Percentiles rank a stretch among this genome's conserved stretches.
Conservation (phyloP, 2,888 invertebrate genomes). For the Diachrysia chrysitis region DNA sequence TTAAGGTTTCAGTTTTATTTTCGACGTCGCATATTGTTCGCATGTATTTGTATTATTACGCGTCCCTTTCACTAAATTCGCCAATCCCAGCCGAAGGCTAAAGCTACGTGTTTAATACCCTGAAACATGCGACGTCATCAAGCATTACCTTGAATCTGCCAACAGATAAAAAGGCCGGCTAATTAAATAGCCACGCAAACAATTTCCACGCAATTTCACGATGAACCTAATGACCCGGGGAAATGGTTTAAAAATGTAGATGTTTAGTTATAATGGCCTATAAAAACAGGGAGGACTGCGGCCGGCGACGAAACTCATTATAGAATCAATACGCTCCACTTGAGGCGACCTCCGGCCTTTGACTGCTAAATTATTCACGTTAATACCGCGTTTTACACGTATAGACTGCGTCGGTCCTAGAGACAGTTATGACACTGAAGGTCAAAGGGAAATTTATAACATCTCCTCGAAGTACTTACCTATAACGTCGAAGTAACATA, state of each 20-base stretch:
- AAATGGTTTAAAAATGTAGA: slow-evolving; percentile 46
- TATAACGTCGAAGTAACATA: neutral
- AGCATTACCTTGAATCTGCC: slow-evolving; percentile 13
- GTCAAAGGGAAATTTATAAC: neutral
- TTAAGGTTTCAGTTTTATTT: neutral
- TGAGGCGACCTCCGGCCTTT: slow-evolving; percentile 62
- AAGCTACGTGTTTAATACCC: neutral
- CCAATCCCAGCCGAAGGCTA: slow-evolving; percentile 5
- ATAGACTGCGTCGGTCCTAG: slow-evolving; percentile 6
- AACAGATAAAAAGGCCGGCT: slow-evolving; percentile 18
- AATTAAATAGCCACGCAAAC: slow-evolving; percentile 35
- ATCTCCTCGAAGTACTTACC: neutral
- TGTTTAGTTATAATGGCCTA: slow-evolving; percentile 28
- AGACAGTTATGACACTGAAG: neutral
- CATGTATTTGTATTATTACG: neutral
- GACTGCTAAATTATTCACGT: slow-evolving; percentile 56
- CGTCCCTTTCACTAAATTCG: slow-evolving; percentile 5
- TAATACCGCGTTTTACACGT: slow-evolving; percentile 16
- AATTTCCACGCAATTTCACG: slow-evolving; percentile 43
- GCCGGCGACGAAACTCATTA: slow-evolving; percentile 42
- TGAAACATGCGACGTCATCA: slow-evolving; percentile 10
- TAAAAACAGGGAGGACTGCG: slow-evolving; percentile 11
- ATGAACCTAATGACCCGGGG: slow-evolving; percentile 34
- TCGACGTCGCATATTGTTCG: neutral
- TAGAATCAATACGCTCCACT: slow-evolving; percentile 57